Evolutionary conservation across 1,140 invertebrate species (phyloP), one percentile per base, ranked within the genome.

Genomic region (Ceratosolen solmsi): DNA sequence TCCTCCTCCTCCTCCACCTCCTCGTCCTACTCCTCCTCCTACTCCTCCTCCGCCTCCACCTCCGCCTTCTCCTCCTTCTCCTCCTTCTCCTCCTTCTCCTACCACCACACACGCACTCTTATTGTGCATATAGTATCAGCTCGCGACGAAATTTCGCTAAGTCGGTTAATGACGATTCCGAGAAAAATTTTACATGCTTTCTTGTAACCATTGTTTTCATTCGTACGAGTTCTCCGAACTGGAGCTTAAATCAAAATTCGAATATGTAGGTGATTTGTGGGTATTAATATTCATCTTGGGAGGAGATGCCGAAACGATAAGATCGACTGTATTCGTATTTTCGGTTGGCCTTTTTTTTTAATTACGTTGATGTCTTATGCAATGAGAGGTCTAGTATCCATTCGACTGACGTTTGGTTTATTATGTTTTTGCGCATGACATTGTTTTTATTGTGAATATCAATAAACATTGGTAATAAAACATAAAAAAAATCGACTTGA

Each of bases 101-200:
- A 5, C 41, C 41, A 46, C 41, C 27, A n/a, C 9, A 5, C 13
- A 30, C 30, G 11, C 60, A 2, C 60, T 63, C 13, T 17, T 11
- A 60, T 25, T 60, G 13, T 63, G 60, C 60, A 33, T 70, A 20
- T 70, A 60, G n/a, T 65, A 27, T 46, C 27, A 58, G 58, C 74
- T 27, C 27, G 38, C 41, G 38, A 63, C 41, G 51, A 77, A 77
- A 78, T 78, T 78, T 68, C n/a, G 46, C 60, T 36, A 76, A 49
- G 41, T 78, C 63, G 41, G 36, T 65, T 54, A 46, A 54, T 38
- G 25, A 2, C 63, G 27, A 68, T 78, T 78, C 76, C 46, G 22
- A 78, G 76, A 78, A 78, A 77, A 33, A 68, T 33, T 51, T 63
- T 68, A 68, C 63, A 65, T 27, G 27, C 1, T 22, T 33, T 63